phyloP scores from a whole-genome alignment of 2,888 invertebrate species.

The Invenusta paracnida region DNA sequence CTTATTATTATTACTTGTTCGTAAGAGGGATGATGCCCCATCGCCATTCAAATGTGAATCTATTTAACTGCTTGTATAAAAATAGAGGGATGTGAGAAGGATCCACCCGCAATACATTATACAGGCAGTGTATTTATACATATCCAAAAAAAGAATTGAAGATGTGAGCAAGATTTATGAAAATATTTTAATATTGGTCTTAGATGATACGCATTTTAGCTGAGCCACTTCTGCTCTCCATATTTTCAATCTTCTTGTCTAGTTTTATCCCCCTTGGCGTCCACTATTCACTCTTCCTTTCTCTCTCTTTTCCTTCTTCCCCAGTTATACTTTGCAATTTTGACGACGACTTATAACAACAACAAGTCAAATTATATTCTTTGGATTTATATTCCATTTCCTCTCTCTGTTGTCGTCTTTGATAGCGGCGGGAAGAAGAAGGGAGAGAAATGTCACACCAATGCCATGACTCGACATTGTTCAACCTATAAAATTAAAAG shows the following conservation, averaged over 20 bases:
- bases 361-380: constrained; percentile 29
- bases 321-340: no score
- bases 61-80: not conserved
- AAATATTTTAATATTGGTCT: constrained; percentile 25
- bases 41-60: no score
- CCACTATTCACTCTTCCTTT: not conserved
- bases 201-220: not conserved
- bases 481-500: not conserved
- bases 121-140: no score
- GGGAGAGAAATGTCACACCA: not conserved
- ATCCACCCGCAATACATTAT: no score
- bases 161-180: not conserved
- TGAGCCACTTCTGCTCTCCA: not conserved
- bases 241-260: not conserved
- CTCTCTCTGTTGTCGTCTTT: no score
- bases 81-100: not conserved
- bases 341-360: no score
- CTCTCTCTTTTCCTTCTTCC: no score
- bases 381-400: not conserved
- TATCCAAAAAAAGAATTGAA: no score
- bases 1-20: no score
- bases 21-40: no score
- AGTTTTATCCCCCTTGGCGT: constrained; percentile 13
- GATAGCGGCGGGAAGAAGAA: no score
- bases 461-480: constrained; percentile 21